Base-by-base conservation (phyloP, 2,888 invertebrate species). In the Apodemia zela region DNA sequence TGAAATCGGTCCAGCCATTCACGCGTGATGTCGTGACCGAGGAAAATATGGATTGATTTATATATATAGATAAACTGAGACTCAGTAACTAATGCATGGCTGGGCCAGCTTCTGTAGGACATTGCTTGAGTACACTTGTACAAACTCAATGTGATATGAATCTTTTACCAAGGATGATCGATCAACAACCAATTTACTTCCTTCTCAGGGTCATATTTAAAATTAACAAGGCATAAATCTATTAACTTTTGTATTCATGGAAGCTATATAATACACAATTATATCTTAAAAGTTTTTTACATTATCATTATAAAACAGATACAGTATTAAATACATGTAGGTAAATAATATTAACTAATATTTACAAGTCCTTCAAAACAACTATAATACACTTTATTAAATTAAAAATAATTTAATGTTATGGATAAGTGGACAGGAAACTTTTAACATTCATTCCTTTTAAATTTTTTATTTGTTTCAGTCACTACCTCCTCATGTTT, bases 251-350 rank as follows among this genome's bases (percentile, higher is more conserved):
- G 79, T 85, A 84, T 85, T 85, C 73, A 73, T 83, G 79, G 80
- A 88, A 86, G 86, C 85, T 88, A 74, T 88, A 88, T 87, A 77
- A 84, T 89, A 89, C 87, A 89, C 78, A 80, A 62, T 65, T 61
- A 54, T 35, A 58, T 57, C 80, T 77, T 84, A 82, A 80, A 80
- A 74, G 79, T 81, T 81, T 78, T 88, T 85, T 89, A 89, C 87
- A 88, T 85, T 84, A 82, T 77, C 73, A 76, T 82, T 84, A 85
- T 82, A 87, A 87, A 89, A 87, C 87, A 89, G 80, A 78, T 87
- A 87, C 81, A 85, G 82, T 88, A 88, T 88, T 89, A 89, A 87
- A 89, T 89, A 89, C 86, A 87, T 78, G 80, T 81, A 77, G 81
- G 81, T 82, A 81, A 80, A 54, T 82, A 82, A 71, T 74, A 80